Evolutionary conservation across 2,888 invertebrate genomes (phyloP).

Genomic region (Gymnocheta viridis): DNA sequence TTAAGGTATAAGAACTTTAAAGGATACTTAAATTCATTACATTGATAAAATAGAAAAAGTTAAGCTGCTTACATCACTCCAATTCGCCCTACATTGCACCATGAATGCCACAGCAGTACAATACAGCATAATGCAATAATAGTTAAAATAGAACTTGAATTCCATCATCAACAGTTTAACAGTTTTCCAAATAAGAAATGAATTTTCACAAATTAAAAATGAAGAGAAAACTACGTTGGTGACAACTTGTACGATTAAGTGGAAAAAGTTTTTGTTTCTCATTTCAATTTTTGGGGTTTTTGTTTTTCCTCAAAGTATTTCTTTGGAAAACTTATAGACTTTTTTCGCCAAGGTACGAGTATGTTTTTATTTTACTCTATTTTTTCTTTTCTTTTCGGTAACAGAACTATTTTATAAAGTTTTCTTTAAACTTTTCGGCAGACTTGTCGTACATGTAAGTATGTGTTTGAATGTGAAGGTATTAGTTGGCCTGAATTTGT

Average conservation of each 20-base stretch:
- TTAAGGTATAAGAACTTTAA: constrained; percentile 51
- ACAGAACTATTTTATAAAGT: constrained; percentile 58
- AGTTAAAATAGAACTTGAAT: constrained; percentile 37
- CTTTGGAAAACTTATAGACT: constrained; percentile 58
- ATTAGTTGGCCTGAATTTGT: constrained; percentile 1
- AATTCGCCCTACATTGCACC: not conserved
- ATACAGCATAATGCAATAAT: constrained; percentile 8
- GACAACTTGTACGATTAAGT: constrained; percentile 62
- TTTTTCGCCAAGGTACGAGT: constrained; percentile 40
- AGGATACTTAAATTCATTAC: constrained; percentile 50
- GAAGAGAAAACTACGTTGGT: constrained; percentile 55
- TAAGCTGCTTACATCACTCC: constrained; percentile 45
- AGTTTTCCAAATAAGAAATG: constrained; percentile 38
- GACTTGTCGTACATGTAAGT: not conserved
- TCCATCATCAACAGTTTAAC: constrained; percentile 62
- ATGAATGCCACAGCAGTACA: not conserved
- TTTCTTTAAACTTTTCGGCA: constrained; percentile 53
- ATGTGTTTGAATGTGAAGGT: not conserved
- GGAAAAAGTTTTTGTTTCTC: constrained; percentile 14
- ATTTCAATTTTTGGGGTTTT: not conserved
- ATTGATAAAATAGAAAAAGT: constrained; percentile 44
- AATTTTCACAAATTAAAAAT: constrained; percentile 61
- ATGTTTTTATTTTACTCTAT: constrained; percentile 15
- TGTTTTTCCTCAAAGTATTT: constrained; percentile 27
- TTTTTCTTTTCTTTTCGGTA: constrained; percentile 14